phyloP scores from a whole-genome alignment of 1,140 invertebrate species.

The Megalopta genalis region DNA sequence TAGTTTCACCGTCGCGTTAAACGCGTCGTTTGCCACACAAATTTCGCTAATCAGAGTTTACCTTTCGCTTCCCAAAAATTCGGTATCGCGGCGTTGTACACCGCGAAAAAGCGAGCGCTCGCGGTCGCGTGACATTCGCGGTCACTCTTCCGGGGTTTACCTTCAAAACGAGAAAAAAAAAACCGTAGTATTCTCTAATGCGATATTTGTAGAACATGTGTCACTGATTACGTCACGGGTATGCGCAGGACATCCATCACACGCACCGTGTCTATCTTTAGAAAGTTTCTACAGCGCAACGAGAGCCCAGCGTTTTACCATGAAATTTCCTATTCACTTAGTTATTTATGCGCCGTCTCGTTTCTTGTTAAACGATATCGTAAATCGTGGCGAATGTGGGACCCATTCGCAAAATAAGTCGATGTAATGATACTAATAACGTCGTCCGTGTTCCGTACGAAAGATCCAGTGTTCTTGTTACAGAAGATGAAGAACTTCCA shows the following conservation, averaged over 20 bases:
- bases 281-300: background rate
- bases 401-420: background rate
- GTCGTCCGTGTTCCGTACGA: no score
- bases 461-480: no score
- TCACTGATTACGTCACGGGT: slow-evolving; percentile 20
- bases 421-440: no score
- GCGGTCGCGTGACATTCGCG: background rate
- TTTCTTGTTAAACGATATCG: background rate
- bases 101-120: background rate
- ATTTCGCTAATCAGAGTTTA: background rate
- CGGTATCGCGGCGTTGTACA: background rate
- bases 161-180: background rate
- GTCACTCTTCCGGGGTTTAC: background rate
- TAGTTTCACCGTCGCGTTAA: background rate
- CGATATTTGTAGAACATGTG: slow-evolving; percentile 31
- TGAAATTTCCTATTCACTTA: background rate
- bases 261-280: background rate
- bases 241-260: slow-evolving; percentile 4
- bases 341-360: slow-evolving; percentile 5
- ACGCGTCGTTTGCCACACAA: background rate
- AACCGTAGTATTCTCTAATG: background rate
- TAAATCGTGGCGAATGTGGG: background rate
- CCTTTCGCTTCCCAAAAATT: background rate
- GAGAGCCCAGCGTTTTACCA: slow-evolving; percentile 4
- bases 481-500: no score